Evolutionary conservation across 1,140 invertebrate species (phyloP), one percentile per base, ranked within the genome.

Genomic region (Artemia franciscana): DNA sequence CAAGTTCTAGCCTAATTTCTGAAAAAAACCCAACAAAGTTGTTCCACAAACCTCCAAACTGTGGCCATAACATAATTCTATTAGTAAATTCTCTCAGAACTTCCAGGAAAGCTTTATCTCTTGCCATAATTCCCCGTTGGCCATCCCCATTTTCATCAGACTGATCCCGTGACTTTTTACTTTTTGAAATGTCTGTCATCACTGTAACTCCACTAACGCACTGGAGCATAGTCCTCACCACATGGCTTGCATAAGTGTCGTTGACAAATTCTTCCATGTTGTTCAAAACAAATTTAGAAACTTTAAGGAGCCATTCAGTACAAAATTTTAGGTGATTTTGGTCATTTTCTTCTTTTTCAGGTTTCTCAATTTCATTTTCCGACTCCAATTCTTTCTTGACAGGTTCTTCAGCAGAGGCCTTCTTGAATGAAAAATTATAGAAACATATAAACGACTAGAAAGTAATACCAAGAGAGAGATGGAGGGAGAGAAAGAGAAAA

Each of bases 221-320:
- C 71, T 83, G 77, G 27, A 88, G 69, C 3, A 79, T 78, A 21
- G 82, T 83, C 57, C 88, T 73, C 30, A 90, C 73, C 23, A 91
- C 79, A 69, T 86, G 82, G 74, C 85, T 90, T 0, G 82, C 85
- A 69, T 85, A 88, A 0, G 75, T 74, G 69, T 91, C 82, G 77
- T 80, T 84, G 0, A 88, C 75, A 69, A 86, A 88, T 67, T 89
- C 85, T 72, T 90, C 87, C 62, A 88, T 74, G 74, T 89, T 88
- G 71, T 90, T 90, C 0, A 88, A 70, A 58, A 83, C 74, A 73
- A 85, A 88, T 75, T 80, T 84, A 56, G 79, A 78, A 12, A 85
- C 73, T 69, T 84, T 85, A 23, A 84, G 60, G 18, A 73, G 66
- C 69, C 69, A 74, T 26, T 65, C 51, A 7, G 56, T 62, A n/a